These are phyloP conservation scores for Percopsis omiscomaycus DNA, from an alignment of 2,797 vertebrate species.

Conservation along the genomic window DNA sequence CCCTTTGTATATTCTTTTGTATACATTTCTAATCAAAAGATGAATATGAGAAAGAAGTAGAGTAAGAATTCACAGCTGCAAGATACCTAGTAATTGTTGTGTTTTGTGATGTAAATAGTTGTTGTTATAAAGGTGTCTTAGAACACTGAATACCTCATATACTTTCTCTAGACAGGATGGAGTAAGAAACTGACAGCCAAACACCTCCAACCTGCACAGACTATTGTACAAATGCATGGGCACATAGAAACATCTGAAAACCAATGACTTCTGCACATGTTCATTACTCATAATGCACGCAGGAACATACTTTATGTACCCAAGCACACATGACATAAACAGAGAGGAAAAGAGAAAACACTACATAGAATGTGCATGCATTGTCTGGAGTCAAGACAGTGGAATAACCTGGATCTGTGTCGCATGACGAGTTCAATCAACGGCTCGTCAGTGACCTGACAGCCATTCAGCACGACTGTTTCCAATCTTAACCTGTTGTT, in stretches of 20 bases:
- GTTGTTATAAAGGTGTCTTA: neutral
- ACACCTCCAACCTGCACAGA: constrained; percentile 69
- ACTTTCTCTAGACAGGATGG: constrained; percentile 50
- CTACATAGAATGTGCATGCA: neutral
- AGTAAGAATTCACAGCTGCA: too few species aligned
- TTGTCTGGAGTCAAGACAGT: neutral
- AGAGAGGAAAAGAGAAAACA: neutral
- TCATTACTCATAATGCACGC: neutral
- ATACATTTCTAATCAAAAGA: too few species aligned
- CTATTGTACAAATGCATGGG: constrained; percentile 34
- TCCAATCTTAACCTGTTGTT: constrained; percentile 47
- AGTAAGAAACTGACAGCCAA: constrained; percentile 69
- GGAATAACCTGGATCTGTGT: constrained; percentile 53
- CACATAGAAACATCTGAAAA: constrained; percentile 4
- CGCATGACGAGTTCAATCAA: constrained; percentile 58
- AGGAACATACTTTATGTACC: neutral
- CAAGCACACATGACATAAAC: neutral
- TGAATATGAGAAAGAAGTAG: too few species aligned
- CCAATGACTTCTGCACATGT: too few species aligned
- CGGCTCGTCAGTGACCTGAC: constrained; percentile 57
- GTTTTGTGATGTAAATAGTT: neutral
- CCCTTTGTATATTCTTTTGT: too few species aligned
- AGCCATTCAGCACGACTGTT: constrained; percentile 60
- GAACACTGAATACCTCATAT: constrained; percentile 40
- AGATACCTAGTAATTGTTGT: too few species aligned